Evolutionary conservation across 1,140 invertebrate species (phyloP).

Genomic region (Drosophila willistoni): DNA sequence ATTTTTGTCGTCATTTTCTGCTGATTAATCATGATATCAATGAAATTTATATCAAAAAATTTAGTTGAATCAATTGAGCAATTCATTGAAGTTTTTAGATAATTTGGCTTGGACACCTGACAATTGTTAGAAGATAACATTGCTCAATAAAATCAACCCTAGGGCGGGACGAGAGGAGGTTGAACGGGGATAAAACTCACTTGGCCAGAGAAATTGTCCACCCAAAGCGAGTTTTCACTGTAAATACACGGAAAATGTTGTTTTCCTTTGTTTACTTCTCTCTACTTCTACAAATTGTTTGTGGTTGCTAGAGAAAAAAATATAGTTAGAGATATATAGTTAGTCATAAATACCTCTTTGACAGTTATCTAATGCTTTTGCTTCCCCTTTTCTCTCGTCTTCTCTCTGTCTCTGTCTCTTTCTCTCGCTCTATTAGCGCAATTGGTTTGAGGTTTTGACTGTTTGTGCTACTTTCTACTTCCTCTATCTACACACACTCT

Average conservation of each 20-base stretch:
- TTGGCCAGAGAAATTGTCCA: too few relatives aligned
- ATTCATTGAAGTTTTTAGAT: conserved; percentile 24
- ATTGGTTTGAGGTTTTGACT: conserved; percentile 5
- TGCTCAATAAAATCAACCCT: too few relatives aligned
- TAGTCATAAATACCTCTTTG: conserved; percentile 1
- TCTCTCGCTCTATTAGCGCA: not conserved
- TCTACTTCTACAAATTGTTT: too few relatives aligned
- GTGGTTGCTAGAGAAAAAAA: too few relatives aligned
- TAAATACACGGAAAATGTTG: too few relatives aligned
- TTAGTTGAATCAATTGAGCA: not conserved
- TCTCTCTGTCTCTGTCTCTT: not conserved
- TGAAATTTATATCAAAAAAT: conserved; percentile 44
- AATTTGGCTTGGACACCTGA: too few relatives aligned
- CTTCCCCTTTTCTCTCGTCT: conserved; percentile 14
- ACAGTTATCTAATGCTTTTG: conserved; percentile 32
- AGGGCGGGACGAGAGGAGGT: too few relatives aligned
- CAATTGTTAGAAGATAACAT: too few relatives aligned
- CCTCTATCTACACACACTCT: not conserved
- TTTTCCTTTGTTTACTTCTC: too few relatives aligned
- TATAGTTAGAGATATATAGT: too few relatives aligned
- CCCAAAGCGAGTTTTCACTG: too few relatives aligned
- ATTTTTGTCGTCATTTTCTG: not conserved
- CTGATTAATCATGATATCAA: conserved; percentile 42
- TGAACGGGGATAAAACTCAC: too few relatives aligned
- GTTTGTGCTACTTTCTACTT: conserved; percentile 9